A percentile compares a stretch with the other conserved stretches of the same genome.
Evolutionary conservation across 2,888 invertebrate genomes (phyloP).

Genomic region (Erebia ligea): DNA sequence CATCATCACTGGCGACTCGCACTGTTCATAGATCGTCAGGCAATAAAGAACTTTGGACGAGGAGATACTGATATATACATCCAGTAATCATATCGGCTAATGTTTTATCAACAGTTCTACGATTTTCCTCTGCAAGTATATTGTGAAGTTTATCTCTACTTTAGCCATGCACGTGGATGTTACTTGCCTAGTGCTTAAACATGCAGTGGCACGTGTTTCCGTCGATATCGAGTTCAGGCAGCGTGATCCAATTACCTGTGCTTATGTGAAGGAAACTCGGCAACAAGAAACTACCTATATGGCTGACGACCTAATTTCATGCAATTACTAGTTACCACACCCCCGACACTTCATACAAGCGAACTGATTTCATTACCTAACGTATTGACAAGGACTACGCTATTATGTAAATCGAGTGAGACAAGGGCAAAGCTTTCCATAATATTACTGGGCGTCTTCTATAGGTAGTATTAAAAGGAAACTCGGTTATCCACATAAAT

Average conservation of each 20-base stretch:
- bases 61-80: background rate
- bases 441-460: too few species aligned
- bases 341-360: background rate
- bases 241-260: constrained; percentile 8
- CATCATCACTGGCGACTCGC: too few species aligned
- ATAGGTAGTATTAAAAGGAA: too few species aligned
- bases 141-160: background rate
- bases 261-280: constrained; percentile 5
- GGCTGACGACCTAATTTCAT: background rate
- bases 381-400: too few species aligned
- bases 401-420: too few species aligned
- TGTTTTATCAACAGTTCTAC: background rate
- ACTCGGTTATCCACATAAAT: too few species aligned
- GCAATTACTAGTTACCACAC: background rate
- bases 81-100: background rate
- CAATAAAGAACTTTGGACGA: too few species aligned
- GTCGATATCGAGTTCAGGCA: constrained; percentile 8
- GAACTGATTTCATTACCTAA: too few species aligned
- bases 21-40: too few species aligned
- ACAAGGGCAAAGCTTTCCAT: background rate
- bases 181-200: background rate
- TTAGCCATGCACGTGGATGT: background rate
- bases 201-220: background rate
- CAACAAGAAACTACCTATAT: background rate
- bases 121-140: background rate